Percentiles rank a stretch among this genome's conserved stretches.
Evolutionary conservation across 2,797 vertebrate species (phyloP).

Genomic region (Pyrocephalus nanus): DNA sequence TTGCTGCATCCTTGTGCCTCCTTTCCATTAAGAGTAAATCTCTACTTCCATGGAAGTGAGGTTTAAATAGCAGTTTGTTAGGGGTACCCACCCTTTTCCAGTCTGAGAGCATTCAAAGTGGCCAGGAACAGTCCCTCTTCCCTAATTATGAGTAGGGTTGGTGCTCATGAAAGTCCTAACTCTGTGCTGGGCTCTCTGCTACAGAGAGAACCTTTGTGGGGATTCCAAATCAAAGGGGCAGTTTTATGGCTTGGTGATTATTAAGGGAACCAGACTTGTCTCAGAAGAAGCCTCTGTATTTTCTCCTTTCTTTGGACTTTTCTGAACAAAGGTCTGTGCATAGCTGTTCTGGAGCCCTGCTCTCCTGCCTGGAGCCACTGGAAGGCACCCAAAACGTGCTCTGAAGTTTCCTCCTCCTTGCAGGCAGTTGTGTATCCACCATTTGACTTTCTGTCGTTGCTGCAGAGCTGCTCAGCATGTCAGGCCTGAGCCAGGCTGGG

Average conservation of each 20-base stretch:
- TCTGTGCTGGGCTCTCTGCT: not conserved
- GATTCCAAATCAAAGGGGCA: conserved; percentile 1
- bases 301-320: not conserved
- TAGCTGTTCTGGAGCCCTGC: not conserved
- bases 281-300: not conserved
- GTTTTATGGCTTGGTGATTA: not conserved
- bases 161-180: not conserved
- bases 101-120: not conserved
- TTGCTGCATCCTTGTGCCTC: not conserved
- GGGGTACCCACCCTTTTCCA: not conserved
- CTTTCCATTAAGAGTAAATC: not conserved
- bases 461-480: not conserved
- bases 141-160: not conserved
- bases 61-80: not conserved
- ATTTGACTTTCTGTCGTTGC: not conserved
- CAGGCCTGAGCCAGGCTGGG: not conserved
- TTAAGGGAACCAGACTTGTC: not conserved
- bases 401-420: not conserved
- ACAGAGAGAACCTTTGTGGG: conserved; percentile 13
- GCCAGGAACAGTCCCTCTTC: not conserved
- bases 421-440: not conserved
- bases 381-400: not conserved
- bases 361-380: conserved; percentile 14
- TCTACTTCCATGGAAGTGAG: not conserved
- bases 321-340: not conserved